These are phyloP conservation scores for Notarius lentiginosus DNA, from an alignment of 2,113 vertebrate genomes.

Conservation along the genomic window DNA sequence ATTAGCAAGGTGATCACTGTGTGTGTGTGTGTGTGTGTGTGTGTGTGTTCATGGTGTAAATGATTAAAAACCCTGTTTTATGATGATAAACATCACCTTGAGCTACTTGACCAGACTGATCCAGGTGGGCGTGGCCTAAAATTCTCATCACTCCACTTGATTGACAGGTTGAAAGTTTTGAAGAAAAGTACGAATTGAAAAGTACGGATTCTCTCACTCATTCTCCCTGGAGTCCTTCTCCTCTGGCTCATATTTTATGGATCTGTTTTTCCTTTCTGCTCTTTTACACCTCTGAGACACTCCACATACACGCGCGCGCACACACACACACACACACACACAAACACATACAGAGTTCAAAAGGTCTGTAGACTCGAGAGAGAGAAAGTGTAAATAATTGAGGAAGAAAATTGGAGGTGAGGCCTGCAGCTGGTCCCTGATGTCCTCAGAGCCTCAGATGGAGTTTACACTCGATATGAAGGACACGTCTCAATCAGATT, in stretches of 20 bases:
- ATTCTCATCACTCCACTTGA: neutral
- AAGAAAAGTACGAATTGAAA: neutral
- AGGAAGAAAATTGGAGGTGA: conserved; percentile 14
- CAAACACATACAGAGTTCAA: neutral
- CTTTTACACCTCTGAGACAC: neutral
- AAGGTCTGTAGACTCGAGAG: conserved; percentile 6
- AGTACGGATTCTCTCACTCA: neutral
- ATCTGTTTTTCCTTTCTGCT: conserved; percentile 5
- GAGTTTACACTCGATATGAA: neutral
- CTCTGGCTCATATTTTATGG: conserved; percentile 8
- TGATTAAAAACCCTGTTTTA: no score
- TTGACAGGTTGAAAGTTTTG: neutral
- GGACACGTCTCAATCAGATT: neutral
- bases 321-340: neutral
- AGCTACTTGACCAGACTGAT: neutral
- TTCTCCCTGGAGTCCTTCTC: neutral
- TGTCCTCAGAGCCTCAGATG: neutral
- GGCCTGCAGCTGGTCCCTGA: neutral
- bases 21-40: no score
- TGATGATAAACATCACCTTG: neutral
- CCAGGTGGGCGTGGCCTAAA: neutral
- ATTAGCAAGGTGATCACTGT: no score
- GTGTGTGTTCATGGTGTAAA: no score
- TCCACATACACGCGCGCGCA: neutral
- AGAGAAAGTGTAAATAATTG: conserved; percentile 13